Evolutionary conservation across 2,113 vertebrate species (phyloP), one percentile per base, ranked within the genome.

Genomic region (Pteruthius melanotis): DNA sequence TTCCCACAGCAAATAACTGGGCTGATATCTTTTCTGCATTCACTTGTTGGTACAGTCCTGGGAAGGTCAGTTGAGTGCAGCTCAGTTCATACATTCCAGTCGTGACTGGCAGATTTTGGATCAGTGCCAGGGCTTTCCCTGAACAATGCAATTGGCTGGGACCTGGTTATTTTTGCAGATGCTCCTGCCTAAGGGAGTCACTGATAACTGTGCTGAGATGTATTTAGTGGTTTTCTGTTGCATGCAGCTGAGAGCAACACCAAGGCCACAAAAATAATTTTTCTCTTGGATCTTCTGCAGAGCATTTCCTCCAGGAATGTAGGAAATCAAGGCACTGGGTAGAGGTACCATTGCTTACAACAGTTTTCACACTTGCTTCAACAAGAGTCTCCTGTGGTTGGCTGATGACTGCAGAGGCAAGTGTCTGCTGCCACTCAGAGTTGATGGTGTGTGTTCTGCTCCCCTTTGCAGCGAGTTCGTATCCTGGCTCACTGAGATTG

Each of bases 401-500:
- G 30, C 31, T 89, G 70, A 35, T 60, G 81, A 27, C 39, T 10
- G 4, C 39, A 76, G 93, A 50, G 15, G 15, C 44, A 6, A 17
- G 30, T 30, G 27, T 72, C 78, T 91, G 66, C 50, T 91, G 80
- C 17, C 27, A 24, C 42, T 64, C 49, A 31, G 53, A 63, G 37
- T 37, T 90, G 24, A 89, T 19, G 66, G 80, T 57, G 68, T 83
- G 70, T 96, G 44, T 93, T 95, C 37, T 85, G 59, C 54, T 89
- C 94, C 70, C 96, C 54, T 97, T 86, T 95, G 86, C 98, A 99
- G 99, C 76, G 99, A 99, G 97, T 99, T 99, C 92, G 99, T 99
- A 7, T 98, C 99, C 15, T 99, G 99, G 99, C 98, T 99, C 90
- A 98, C 99, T 52, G 99, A 99, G 92, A 99, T 98, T 15, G 99